phyloP scores from a whole-genome alignment of 2,113 vertebrate genomes.

The Oenanthe oenanthe region DNA sequence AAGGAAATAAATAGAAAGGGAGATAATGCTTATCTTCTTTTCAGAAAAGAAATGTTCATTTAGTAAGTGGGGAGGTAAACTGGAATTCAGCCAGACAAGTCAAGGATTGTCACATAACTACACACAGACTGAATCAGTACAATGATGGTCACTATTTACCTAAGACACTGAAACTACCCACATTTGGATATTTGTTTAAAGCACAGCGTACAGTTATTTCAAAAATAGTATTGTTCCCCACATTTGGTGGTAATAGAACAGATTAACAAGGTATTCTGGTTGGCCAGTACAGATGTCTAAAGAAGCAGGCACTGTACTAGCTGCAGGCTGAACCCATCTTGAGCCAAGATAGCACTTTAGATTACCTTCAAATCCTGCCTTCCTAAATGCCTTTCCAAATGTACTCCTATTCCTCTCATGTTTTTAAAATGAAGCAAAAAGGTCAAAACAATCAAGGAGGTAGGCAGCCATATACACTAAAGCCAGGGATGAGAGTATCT shows the following conservation, averaged over 20 bases:
- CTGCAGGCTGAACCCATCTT: background rate
- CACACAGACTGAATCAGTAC: background rate
- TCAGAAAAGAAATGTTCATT: background rate
- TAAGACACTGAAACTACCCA: background rate
- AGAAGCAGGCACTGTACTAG: background rate
- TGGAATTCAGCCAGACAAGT: background rate
- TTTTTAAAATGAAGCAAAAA: constrained; percentile 13
- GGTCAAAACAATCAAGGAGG: background rate
- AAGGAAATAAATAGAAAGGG: background rate
- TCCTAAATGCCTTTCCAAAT: background rate
- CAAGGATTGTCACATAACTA: background rate
- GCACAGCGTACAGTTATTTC: background rate
- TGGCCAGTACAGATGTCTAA: background rate
- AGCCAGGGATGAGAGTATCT: background rate
- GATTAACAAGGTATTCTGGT: background rate
- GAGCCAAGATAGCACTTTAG: background rate
- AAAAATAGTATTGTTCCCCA: background rate
- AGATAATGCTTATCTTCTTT: background rate
- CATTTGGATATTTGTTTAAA: background rate
- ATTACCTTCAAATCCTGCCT: background rate
- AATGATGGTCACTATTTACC: background rate
- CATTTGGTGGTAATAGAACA: background rate
- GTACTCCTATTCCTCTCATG: background rate
- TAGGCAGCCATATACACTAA: background rate
- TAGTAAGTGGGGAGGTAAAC: background rate